Evolutionary conservation across 2,888 invertebrate genomes (phyloP), one percentile per base, ranked within the genome.

Genomic region (Galerucella pusilla): DNA sequence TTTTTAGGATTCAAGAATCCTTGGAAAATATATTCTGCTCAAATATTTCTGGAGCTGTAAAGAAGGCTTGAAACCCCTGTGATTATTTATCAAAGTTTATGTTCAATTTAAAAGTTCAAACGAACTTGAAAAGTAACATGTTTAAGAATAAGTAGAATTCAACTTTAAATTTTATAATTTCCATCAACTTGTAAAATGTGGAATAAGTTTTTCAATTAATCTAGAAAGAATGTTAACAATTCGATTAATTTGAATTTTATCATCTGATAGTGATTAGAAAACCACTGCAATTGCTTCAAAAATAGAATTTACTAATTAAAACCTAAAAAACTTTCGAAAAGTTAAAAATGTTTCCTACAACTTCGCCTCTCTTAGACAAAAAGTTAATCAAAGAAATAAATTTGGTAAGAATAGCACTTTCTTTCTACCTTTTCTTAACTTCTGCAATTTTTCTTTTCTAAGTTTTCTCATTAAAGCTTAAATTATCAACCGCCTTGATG

Each of bases 321-420:
- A 74, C 46, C 68, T 65, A 67, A 61, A 75, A 79, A 81, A 80
- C 57, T 71, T 75, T 45, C 64, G 25, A 16, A 57, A 42, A 66
- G 65, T 65, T 68, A 59, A 46, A 78, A 82, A 81, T 79, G 80
- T 77, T 81, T 80, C 74, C 78, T 74, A 75, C 77, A 76, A 79
- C 78, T 76, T 74, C 75, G 75, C 78, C 78, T 75, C 46, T 73
- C 74, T 66, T 70, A 52, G 63, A 49, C 7, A 75, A 84, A 83
- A 83, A 83, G 83, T 84, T 85, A 85, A 85, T 85, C 84, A 85
- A 84, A 83, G 83, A 84, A 85, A 85, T 85, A 84, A 84, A 84
- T 85, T 84, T 82, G 78, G 79, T 81, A 78, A 80, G 82, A 75
- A 72, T 81, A 81, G 76, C 81, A 82, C 81, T 79, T 80, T 80